Evolutionary conservation across 35 echinoderm and acorn worm species (phyloP).

Genomic region (Ophiothrix spiculata): DNA sequence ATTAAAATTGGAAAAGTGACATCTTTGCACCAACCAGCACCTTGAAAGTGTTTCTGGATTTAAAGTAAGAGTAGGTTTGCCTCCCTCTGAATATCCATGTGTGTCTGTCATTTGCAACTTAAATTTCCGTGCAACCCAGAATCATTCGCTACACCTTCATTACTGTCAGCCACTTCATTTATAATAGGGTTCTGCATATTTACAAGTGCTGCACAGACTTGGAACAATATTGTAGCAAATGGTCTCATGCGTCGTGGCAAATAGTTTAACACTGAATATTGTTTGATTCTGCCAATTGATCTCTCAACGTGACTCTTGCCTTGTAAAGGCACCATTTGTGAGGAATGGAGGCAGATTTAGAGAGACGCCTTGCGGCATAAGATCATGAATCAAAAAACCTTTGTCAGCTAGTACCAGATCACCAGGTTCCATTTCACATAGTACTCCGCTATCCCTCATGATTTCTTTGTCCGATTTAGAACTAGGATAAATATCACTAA

Average conservation of each 20-base stretch:
- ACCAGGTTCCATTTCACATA: slow-evolving; percentile 10
- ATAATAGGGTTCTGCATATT: slow-evolving; percentile 9
- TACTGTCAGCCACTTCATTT: neutral
- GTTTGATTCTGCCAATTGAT: neutral
- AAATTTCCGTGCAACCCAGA: neutral
- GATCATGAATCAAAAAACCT: slow-evolving; percentile 6
- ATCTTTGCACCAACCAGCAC: neutral
- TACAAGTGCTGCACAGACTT: slow-evolving; percentile 1
- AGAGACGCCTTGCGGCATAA: neutral
- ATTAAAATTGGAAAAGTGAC: too few species aligned
- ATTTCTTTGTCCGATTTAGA: slow-evolving; percentile 31
- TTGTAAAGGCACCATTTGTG: neutral
- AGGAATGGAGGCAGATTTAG: slow-evolving; percentile 13
- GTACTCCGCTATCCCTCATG: slow-evolving; percentile 1
- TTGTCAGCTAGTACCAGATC: slow-evolving; percentile 23
- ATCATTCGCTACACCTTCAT: neutral
- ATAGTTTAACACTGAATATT: neutral
- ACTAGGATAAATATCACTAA: slow-evolving; percentile 20
- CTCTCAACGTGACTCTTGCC: slow-evolving; percentile 3
- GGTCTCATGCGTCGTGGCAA: neutral
- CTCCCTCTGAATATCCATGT: neutral
- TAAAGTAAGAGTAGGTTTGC: neutral
- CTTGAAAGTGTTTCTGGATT: neutral
- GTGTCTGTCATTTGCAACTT: neutral
- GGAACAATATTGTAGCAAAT: neutral